These are phyloP conservation scores for Melanotaenia maccullochi DNA, from an alignment of 2,797 vertebrate genomes.

Conservation along the genomic window DNA sequence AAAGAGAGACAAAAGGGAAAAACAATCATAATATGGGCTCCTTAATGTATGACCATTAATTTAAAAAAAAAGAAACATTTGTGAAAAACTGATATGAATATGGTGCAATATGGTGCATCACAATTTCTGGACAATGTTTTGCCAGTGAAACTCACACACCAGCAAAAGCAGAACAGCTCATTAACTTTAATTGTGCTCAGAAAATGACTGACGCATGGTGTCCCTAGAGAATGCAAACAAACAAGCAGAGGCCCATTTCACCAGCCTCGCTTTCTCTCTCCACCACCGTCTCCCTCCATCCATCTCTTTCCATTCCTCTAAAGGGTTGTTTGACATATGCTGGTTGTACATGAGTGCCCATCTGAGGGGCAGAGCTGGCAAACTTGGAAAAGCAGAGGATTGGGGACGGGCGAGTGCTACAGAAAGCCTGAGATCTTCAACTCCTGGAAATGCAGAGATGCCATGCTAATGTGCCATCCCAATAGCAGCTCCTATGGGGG, in stretches of 20 bases:
- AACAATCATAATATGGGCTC: not conserved
- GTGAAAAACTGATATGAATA: not conserved
- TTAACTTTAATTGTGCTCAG: slow-evolving; percentile 73
- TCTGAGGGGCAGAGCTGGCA: slow-evolving; percentile 68
- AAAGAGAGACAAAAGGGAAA: not conserved
- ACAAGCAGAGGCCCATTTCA: slow-evolving; percentile 53
- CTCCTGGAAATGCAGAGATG: slow-evolving; percentile 22
- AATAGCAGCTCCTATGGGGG: slow-evolving; percentile 36
- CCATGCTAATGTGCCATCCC: slow-evolving; percentile 28
- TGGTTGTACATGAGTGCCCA: slow-evolving; percentile 75
- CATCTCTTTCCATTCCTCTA: slow-evolving; percentile 35
- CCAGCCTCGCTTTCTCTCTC: slow-evolving; percentile 9
- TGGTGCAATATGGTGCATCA: not conserved
- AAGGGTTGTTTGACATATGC: slow-evolving; percentile 77
- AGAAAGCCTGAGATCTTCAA: slow-evolving; percentile 27
- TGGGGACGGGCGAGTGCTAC: slow-evolving; percentile 36
- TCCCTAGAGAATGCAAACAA: slow-evolving; percentile 71
- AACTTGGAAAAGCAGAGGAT: slow-evolving; percentile 44
- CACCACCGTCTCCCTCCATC: slow-evolving; percentile 12
- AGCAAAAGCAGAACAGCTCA: slow-evolving; percentile 57
- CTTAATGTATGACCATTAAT: slow-evolving; percentile 2
- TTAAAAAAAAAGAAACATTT: not conserved
- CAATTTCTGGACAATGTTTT: slow-evolving; percentile 30
- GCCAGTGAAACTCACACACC: slow-evolving; percentile 29
- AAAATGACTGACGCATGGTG: slow-evolving; percentile 71